phyloP scores from a whole-genome alignment of 2,888 invertebrate species.

The Lypha dubia region DNA sequence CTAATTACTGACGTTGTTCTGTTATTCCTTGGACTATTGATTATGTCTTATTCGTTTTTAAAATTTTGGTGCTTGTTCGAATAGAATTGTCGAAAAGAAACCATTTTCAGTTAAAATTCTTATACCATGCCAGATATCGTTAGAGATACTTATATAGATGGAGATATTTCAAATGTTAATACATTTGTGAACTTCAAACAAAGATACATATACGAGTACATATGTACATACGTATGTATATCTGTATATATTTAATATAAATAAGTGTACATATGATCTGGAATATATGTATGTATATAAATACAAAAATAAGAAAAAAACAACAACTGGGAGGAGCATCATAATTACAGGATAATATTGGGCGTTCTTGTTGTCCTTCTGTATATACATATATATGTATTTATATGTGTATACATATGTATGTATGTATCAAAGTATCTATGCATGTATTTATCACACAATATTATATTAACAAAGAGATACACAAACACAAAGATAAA shows the following conservation, averaged over 20 bases:
- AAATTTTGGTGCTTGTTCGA: no score
- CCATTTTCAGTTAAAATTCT: no score
- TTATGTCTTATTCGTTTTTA: no score
- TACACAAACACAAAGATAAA: slow-evolving; percentile 62
- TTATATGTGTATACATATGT: slow-evolving; percentile 35
- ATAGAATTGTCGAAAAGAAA: no score
- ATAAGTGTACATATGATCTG: not conserved
- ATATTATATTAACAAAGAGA: slow-evolving; percentile 78
- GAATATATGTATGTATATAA: not conserved
- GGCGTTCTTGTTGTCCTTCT: slow-evolving; percentile 82
- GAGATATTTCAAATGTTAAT: not conserved
- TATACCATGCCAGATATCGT: no score
- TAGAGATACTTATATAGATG: not conserved
- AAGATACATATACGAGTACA: slow-evolving; percentile 5
- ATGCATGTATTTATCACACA: not conserved
- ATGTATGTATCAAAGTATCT: not conserved
- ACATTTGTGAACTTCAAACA: not conserved
- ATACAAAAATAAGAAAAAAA: not conserved
- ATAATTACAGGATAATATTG: slow-evolving; percentile 79
- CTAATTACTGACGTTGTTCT: no score
- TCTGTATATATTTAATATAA: not conserved
- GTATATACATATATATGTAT: slow-evolving; percentile 71
- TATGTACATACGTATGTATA: slow-evolving; percentile 27
- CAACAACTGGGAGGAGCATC: slow-evolving; percentile 77
- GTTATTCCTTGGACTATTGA: no score